Evolutionary conservation across 2,888 invertebrate genomes (phyloP).

Genomic region (Phaedon cochleariae): DNA sequence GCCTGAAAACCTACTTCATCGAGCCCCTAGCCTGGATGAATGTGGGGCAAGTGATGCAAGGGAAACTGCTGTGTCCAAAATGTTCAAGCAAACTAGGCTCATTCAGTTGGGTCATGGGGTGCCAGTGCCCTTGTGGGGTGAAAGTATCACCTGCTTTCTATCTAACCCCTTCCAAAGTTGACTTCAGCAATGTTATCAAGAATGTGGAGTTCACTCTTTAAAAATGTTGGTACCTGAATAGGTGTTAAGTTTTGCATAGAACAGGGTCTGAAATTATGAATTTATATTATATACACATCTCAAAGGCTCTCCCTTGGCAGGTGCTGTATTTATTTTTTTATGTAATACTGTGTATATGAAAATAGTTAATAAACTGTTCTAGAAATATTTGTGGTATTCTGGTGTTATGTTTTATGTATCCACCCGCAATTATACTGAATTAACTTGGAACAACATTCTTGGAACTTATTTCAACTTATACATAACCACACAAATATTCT

Average conservation of each 20-base stretch:
- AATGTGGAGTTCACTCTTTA: conserved; percentile 77
- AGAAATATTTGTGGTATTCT: too few species aligned
- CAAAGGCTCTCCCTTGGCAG: too few species aligned
- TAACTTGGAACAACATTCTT: too few species aligned
- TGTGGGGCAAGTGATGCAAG: conserved; percentile 68
- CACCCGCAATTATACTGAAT: too few species aligned
- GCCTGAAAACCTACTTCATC: conserved; percentile 82
- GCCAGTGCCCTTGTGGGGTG: conserved; percentile 89
- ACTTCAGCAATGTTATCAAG: conserved; percentile 87
- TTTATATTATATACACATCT: too few species aligned
- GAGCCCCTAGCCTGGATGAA: conserved; percentile 94
- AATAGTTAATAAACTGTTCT: too few species aligned
- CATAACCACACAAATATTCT: too few species aligned
- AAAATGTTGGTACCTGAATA: conserved; percentile 1
- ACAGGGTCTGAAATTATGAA: too few species aligned
- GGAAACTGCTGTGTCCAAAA: conserved; percentile 87
- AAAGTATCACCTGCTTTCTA: conserved; percentile 93
- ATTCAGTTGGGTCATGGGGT: conserved; percentile 91
- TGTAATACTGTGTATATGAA: background rate
- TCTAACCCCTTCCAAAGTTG: conserved; percentile 89
- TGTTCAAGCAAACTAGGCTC: conserved; percentile 87
- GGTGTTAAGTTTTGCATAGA: too few species aligned
- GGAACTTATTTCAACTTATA: too few species aligned
- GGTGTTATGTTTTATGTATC: too few species aligned
- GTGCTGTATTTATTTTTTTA: background rate